phyloP scores from a whole-genome alignment of 2,113 vertebrate genomes.

The Halichoeres trimaculatus region DNA sequence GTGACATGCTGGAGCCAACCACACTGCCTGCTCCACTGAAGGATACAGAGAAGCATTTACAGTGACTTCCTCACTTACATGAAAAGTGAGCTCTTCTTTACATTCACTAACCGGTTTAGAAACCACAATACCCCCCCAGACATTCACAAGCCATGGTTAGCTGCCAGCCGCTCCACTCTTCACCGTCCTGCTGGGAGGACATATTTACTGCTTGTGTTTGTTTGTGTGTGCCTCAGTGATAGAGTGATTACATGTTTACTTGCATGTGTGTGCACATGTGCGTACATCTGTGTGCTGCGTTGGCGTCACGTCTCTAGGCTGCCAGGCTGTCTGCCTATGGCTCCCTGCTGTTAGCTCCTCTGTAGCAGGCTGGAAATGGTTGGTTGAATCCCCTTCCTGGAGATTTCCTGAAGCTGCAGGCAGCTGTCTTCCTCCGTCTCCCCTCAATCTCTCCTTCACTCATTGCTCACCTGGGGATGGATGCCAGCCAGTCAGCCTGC shows the following conservation, averaged over 20 bases:
- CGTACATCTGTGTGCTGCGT: slow-evolving; percentile 47
- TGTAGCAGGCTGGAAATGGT: slow-evolving; percentile 54
- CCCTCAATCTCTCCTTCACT: slow-evolving; percentile 38
- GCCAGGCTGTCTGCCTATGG: slow-evolving; percentile 49
- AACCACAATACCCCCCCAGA: not conserved
- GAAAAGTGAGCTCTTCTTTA: not conserved
- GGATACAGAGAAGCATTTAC: slow-evolving; percentile 2
- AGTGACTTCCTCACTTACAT: not conserved
- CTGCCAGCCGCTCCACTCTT: slow-evolving; percentile 5
- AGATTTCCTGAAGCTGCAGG: slow-evolving; percentile 67
- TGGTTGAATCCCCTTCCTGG: slow-evolving; percentile 71
- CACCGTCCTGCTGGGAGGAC: slow-evolving; percentile 19
- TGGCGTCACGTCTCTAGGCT: slow-evolving; percentile 44
- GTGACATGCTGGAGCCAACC: slow-evolving; percentile 52
- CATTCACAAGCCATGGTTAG: slow-evolving; percentile 3
- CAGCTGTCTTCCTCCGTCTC: slow-evolving; percentile 64
- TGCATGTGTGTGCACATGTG: slow-evolving; percentile 36
- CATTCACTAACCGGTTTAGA: slow-evolving; percentile 14
- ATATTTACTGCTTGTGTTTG: slow-evolving; percentile 32
- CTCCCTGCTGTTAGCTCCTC: slow-evolving; percentile 63
- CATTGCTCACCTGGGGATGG: slow-evolving; percentile 64
- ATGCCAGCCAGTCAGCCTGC: slow-evolving; percentile 41
- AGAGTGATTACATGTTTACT: slow-evolving; percentile 58
- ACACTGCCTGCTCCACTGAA: slow-evolving; percentile 23
- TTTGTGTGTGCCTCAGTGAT: slow-evolving; percentile 51